A percentile compares a stretch with the other conserved stretches of the same genome.
Conservation (phyloP, 1,140 invertebrate genomes). For the Mesaphorura yosii region DNA sequence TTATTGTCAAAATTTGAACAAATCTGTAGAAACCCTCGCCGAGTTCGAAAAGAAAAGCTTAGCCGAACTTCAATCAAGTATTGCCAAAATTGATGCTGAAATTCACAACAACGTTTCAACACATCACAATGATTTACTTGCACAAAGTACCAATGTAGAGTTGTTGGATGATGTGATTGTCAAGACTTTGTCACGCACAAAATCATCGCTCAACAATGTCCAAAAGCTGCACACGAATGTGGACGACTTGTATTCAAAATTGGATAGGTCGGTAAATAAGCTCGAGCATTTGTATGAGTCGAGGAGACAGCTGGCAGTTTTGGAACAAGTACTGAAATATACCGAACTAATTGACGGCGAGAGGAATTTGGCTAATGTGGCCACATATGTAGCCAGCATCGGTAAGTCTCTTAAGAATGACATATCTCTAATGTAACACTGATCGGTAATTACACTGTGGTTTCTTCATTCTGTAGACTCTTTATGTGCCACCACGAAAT, state of each 20-base stretch:
- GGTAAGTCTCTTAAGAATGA: conserved; percentile 11
- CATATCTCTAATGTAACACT: neutral
- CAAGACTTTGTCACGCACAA: conserved; percentile 20
- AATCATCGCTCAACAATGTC: conserved; percentile 11
- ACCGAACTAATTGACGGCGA: conserved; percentile 11
- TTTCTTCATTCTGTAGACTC: conserved; percentile 17
- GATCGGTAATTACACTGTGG: neutral
- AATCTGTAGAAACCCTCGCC: neutral
- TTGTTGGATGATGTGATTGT: conserved; percentile 26
- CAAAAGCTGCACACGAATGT: conserved; percentile 13
- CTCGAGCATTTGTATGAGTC: conserved; percentile 20
- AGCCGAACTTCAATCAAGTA: neutral
- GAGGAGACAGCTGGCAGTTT: conserved; percentile 9
- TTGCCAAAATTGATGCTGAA: neutral
- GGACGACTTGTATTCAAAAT: conserved; percentile 18
- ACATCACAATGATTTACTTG: conserved; percentile 28
- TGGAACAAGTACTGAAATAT: conserved; percentile 14
- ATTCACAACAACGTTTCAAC: conserved; percentile 19
- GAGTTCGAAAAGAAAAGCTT: conserved; percentile 1
- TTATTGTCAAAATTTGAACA: neutral
- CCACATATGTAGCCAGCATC: conserved; percentile 22
- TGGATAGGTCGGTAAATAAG: conserved; percentile 6
- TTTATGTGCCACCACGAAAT: conserved; percentile 15
- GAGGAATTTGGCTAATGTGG: conserved; percentile 22
- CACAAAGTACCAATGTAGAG: conserved; percentile 30